Evolutionary conservation across 2,797 vertebrate genomes (phyloP), one percentile per base, ranked within the genome.

Genomic region (Spea hammondii): DNA sequence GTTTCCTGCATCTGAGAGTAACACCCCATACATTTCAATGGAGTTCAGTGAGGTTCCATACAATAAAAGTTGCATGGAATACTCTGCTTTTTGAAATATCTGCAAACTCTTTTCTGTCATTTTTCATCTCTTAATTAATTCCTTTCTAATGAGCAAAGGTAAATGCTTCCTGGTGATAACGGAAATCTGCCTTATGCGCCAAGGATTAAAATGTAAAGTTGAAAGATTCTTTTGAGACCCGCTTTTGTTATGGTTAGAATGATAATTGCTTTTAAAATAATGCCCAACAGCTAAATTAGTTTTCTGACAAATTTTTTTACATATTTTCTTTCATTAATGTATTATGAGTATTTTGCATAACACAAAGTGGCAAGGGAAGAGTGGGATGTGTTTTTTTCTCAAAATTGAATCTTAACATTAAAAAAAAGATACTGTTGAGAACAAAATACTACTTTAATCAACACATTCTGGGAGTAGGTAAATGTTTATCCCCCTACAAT

Each of bases 221-320:
- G 62, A 59, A 72, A 66, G 10, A 79, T 66, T 79, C 70, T 70
- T 73, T 79, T 72, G 70, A 59, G 77, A 59, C 64, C 51, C 70
- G 66, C 65, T 79, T 66, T 79, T 54, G 45, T 60, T 48, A 67
- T 46, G 73, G n/a, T 13, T 79, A 79, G n/a, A 79, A 51, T 67
- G 50, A 70, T 73, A 79, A 73, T 79, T 79, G 77, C 14, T 68
- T 72, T 66, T 79, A 50, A 70, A 79, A 79, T 73, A 73, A 59
- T 79, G 70, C 70, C 49, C 77, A 73, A 67, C 64, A 72, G 70
- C 46, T 79, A 79, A 78, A 79, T 79, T 67, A 67, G 76, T 83
- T 78, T 82, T 73, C 76, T 80, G 59, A 78, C 67, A 73, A 80
- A 74, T 85, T 48, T 85, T 73, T 44, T 48, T 83, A 66, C 78